Percentiles rank a stretch among this genome's conserved stretches.
Evolutionary conservation across 2,797 vertebrate genomes (phyloP).

Genomic region (Falco biarmicus): DNA sequence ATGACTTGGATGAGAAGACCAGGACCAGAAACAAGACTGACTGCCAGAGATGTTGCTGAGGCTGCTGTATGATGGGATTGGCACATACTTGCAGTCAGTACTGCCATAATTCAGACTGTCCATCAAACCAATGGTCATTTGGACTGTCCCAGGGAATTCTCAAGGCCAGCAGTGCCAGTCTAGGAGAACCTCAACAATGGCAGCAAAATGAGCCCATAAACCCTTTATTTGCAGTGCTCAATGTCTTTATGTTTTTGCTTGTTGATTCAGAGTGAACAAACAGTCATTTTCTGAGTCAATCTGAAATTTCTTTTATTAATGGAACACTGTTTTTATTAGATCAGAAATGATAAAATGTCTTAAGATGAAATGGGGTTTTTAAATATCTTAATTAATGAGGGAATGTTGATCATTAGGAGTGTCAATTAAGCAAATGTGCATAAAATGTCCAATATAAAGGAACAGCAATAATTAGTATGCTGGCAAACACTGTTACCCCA

Average conservation of each 20-base stretch:
- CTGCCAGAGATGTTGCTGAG: neutral
- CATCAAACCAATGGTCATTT: neutral
- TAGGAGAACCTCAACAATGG: neutral
- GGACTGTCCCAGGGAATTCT: neutral
- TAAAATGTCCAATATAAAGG: constrained; percentile 35
- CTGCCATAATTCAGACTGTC: neutral
- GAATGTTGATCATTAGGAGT: constrained; percentile 44
- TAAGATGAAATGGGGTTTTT: constrained; percentile 18
- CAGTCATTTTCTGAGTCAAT: constrained; percentile 32
- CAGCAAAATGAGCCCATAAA: neutral
- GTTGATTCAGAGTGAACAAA: constrained; percentile 23
- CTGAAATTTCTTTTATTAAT: constrained; percentile 37
- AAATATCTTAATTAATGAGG: constrained; percentile 40
- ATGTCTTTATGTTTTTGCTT: neutral
- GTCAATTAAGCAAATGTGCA: constrained; percentile 41
- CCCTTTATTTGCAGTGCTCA: neutral
- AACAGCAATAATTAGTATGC: constrained; percentile 15
- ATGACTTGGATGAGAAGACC: neutral
- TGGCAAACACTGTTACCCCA: neutral
- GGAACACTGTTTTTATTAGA: constrained; percentile 28
- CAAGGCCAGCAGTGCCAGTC: neutral
- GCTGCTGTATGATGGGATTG: neutral
- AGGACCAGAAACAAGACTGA: neutral
- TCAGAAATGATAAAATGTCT: constrained; percentile 46
- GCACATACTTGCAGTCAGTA: neutral